These are phyloP conservation scores for Harlomillsia oculata DNA, from an alignment of 1,140 invertebrate species.

Conservation along the genomic window DNA sequence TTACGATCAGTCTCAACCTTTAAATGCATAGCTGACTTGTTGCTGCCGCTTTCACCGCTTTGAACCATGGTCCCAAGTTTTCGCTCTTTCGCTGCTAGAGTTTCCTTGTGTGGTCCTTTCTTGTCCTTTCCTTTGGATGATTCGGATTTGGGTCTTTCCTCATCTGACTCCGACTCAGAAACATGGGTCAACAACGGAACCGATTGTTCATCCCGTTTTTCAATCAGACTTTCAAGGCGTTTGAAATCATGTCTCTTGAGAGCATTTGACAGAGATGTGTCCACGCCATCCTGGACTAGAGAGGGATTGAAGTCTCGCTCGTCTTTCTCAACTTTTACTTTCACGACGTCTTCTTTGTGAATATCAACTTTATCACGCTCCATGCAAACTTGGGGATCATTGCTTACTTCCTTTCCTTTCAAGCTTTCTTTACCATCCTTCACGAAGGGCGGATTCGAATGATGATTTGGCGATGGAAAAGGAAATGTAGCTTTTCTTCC, in stretches of 20 bases:
- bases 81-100: background rate
- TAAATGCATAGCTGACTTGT: too few species aligned
- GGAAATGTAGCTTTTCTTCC: background rate
- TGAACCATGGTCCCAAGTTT: background rate
- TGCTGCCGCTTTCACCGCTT: background rate
- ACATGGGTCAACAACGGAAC: conserved; percentile 13
- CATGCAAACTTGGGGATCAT: too few species aligned
- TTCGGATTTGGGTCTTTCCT: background rate
- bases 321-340: background rate
- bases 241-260: conserved; percentile 30
- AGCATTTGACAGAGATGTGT: conserved; percentile 1
- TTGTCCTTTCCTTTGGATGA: background rate
- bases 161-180: too few species aligned
- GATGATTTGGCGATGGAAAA: too few species aligned
- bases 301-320: background rate
- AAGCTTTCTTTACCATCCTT: too few species aligned
- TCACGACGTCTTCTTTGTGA: background rate
- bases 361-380: conserved; percentile 8
- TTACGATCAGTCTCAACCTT: too few species aligned
- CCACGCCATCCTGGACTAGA: background rate
- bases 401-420: too few species aligned
- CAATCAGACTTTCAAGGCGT: conserved; percentile 32
- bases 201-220: conserved; percentile 26
- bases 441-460: too few species aligned
- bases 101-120: background rate